A percentile compares a stretch with the other conserved stretches of the same genome.
Conservation (phyloP, 2,797 vertebrate genomes). For the Oreochromis grahami region DNA sequence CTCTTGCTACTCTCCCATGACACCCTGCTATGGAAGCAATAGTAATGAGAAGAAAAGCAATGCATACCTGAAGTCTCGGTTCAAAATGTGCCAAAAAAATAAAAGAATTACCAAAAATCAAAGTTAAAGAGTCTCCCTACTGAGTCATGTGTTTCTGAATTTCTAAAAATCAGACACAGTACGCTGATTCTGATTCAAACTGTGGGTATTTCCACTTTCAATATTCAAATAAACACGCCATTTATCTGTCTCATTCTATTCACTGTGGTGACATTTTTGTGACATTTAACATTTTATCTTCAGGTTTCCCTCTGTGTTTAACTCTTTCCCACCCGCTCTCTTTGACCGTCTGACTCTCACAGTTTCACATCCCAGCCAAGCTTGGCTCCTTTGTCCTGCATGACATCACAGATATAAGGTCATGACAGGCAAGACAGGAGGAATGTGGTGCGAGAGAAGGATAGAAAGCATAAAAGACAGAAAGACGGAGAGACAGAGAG, state of each 20-base stretch:
- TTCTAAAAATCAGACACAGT: not conserved
- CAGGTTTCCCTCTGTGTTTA: not conserved
- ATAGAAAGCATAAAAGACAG: conserved; percentile 32
- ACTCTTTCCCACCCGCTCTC: conserved; percentile 23
- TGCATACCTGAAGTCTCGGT: not conserved
- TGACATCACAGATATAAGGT: conserved; percentile 75
- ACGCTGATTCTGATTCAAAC: not conserved
- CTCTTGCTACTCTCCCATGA: not conserved
- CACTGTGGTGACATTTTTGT: conserved; percentile 14
- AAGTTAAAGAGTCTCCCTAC: not conserved
- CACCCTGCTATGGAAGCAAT: not conserved
- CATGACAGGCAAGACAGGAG: conserved; percentile 65
- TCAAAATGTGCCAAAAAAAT: not conserved
- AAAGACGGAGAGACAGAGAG: not conserved
- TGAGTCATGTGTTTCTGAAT: not conserved
- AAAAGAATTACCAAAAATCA: not conserved
- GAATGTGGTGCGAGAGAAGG: conserved; percentile 58
- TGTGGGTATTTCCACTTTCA: not conserved
- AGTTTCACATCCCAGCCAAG: conserved; percentile 63
- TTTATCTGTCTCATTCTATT: conserved; percentile 1
- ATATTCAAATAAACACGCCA: not conserved
- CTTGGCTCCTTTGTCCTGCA: conserved; percentile 64
- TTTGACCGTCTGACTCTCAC: conserved; percentile 4
- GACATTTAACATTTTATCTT: conserved; percentile 32
- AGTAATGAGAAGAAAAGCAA: not conserved